Base-by-base conservation (phyloP, 2,797 vertebrate species). In the Coregonus suidteri region DNA sequence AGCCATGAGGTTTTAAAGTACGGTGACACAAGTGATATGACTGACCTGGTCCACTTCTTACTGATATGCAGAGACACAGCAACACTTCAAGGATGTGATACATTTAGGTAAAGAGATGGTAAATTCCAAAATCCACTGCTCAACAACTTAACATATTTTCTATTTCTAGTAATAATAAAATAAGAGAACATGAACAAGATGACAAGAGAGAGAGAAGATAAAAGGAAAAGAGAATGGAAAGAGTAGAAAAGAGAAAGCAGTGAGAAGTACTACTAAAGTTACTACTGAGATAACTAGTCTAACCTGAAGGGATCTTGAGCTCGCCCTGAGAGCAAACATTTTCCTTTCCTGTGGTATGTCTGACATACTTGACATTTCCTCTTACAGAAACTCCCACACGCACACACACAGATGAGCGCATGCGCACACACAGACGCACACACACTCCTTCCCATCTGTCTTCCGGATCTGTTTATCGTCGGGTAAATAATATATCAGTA, bases 321-420 rank as follows among this genome's bases (percentile, higher is more conserved):
- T 75, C 16, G n/a, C 31, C 9, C 13, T 7, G 13, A 15, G 34
- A 13, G 41, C 41, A 47, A 47, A 84, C 64, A 37, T 80, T 77
- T 77, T 74, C 56, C 52, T 79, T 34, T 85, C 81, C 70, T 56
- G 80, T 67, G 41, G 34, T 56, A 69, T 30, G 79, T 78, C 77
- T 76, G 76, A 74, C 30, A 80, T 56, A 4, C 51, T 85, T 77
- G 82, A 75, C 81, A 69, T 85, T 75, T 76, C 54, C 72, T 77
- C 75, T 79, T 20, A 71, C 69, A 71, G 14, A 76, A 66, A 70
- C 41, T 47, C 51, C 41, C 0, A 2, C 41, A 13, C 41, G 7
- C 7, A 41, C 37, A 37, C 5, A 37, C 37, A 41, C 37, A 7
- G 6, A 41, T 37, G 37, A 37, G 37, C 1, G 6, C 37, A 37